Base-by-base conservation (phyloP, 2,113 vertebrate species). In the Jacana jacana region DNA sequence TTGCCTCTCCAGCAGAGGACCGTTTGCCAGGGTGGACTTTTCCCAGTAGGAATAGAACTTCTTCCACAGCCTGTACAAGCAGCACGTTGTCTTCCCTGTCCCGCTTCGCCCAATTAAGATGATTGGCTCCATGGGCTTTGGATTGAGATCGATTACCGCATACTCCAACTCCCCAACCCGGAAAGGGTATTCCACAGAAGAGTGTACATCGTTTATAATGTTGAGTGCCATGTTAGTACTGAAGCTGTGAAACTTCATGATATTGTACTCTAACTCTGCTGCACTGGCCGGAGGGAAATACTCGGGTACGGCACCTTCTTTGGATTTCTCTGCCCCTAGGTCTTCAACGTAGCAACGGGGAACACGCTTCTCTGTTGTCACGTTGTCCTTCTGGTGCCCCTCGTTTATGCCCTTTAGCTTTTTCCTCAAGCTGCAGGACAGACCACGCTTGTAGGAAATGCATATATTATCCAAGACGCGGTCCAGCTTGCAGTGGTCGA, bases 241-340 rank as follows among this genome's bases (percentile, higher is more conserved):
- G 96, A 98, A 98, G 94, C 98, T 98, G 87, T 98, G 98, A 82
- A 98, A 98, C 86, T 98, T 98, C 97, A 98, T 98, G 68, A 98
- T 98, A 64, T 97, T 98, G 63, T 98, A 98, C 73, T 98, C 98
- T 2, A 98, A 93, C 80, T 98, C 98, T 70, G 97, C 95, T 4
- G 98, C 89, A 55, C 98, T 98, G 68, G 98, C 98, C 11, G 98
- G 98, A 19, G 98, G 98, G 82, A 98, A 98, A 69, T 98, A 98
- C 85, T 98, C 98, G 5, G 97, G 94, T 18, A 97, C 13, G 11
- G 8, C 33, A 20, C 0, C 73, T 23, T 92, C 96, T 46, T 93
- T 77, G 18, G 92, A 73, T 40, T 55, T 96, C 69, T 97, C 94
- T 1, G 89, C 89, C 30, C 98, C 98, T 1, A 15, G 75, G 86